Evolutionary conservation across 1,140 invertebrate genomes (phyloP).

Genomic region (Heliconius melpomene): DNA sequence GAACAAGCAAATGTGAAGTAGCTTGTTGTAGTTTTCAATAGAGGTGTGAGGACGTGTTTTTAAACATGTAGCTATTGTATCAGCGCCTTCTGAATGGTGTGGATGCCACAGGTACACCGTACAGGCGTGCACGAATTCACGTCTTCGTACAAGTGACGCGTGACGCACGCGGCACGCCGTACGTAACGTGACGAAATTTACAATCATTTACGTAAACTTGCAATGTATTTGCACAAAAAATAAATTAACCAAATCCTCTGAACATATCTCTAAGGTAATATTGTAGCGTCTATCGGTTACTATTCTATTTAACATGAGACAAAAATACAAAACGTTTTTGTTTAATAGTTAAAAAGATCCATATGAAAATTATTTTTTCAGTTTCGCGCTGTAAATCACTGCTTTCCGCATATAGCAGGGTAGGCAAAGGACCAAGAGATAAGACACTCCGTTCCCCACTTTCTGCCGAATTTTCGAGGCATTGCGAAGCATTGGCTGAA

Average conservation of each 20-base stretch:
- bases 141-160: constrained; percentile 31
- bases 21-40: constrained; percentile 28
- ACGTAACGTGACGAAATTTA: constrained; percentile 41
- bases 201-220: constrained; percentile 24
- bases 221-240: neutral
- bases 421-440: no score
- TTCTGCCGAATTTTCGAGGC: no score
- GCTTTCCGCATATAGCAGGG: no score
- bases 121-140: constrained; percentile 42
- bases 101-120: constrained; percentile 16
- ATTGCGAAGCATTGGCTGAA: no score
- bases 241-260: neutral
- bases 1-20: constrained; percentile 24
- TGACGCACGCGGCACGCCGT: constrained; percentile 41
- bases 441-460: no score
- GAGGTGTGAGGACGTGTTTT: constrained; percentile 41
- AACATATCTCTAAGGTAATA: neutral
- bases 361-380: neutral
- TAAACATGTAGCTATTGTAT: constrained; percentile 38
- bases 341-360: neutral
- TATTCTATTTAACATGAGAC: neutral
- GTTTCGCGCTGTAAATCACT: no score
- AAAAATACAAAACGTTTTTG: neutral
- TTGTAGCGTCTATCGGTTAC: neutral
- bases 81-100: constrained; percentile 17